Evolutionary conservation across 2,797 vertebrate species (phyloP).

Genomic region (Molossus alvarezi): DNA sequence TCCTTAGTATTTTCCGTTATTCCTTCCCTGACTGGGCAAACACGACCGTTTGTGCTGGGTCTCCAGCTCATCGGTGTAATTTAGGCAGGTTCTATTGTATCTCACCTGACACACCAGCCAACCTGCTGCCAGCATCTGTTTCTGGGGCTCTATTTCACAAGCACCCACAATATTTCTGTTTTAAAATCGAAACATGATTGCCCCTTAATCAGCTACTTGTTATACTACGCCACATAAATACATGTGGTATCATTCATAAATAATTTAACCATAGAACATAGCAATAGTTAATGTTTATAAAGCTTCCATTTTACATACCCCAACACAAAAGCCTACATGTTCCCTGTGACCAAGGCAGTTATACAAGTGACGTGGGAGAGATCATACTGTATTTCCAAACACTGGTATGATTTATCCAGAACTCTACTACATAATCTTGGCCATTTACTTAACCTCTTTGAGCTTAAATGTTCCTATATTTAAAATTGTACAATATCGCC

Average conservation of each 20-base stretch:
- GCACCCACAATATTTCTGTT: slow-evolving; percentile 71
- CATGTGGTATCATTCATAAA: slow-evolving; percentile 54
- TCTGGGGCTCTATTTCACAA: slow-evolving; percentile 62
- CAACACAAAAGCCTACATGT: not conserved
- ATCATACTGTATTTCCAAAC: slow-evolving; percentile 10
- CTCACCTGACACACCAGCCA: slow-evolving; percentile 47
- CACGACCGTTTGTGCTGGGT: slow-evolving; percentile 76
- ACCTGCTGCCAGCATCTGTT: slow-evolving; percentile 41
- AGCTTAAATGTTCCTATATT: not conserved
- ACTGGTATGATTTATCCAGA: not conserved
- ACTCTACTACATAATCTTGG: not conserved
- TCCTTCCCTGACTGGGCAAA: slow-evolving; percentile 79
- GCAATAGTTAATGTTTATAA: slow-evolving; percentile 61
- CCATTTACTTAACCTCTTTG: slow-evolving; percentile 13
- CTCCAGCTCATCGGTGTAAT: slow-evolving; percentile 79
- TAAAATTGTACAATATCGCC: not conserved
- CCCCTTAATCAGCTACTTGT: slow-evolving; percentile 78
- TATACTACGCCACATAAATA: slow-evolving; percentile 67
- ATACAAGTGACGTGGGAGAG: slow-evolving; percentile 6
- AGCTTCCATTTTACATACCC: not conserved
- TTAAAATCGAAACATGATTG: slow-evolving; percentile 77
- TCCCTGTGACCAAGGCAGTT: not conserved
- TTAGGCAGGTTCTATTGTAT: slow-evolving; percentile 78
- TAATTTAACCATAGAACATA: slow-evolving; percentile 68
- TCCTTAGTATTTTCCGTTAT: slow-evolving; percentile 51